phyloP scores from a whole-genome alignment of 2,113 vertebrate species.

The Pluvialis apricaria region DNA sequence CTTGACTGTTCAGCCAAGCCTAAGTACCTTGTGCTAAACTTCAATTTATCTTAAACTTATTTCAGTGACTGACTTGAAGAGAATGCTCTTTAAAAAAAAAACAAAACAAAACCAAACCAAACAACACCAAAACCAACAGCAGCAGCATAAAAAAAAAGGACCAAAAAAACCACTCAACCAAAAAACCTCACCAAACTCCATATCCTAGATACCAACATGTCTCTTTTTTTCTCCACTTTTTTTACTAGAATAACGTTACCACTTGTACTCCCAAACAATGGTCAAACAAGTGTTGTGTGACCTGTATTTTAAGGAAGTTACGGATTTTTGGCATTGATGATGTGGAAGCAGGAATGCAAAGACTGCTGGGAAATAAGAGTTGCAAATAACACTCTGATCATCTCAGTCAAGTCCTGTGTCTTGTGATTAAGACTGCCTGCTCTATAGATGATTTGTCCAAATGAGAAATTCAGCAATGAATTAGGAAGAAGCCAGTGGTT shows the following conservation, averaged over 20 bases:
- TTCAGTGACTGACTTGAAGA: not conserved
- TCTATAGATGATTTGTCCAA: not conserved
- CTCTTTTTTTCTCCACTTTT: not conserved
- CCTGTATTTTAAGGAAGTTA: not conserved
- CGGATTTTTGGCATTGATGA: fast-evolving
- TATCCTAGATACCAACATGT: fast-evolving
- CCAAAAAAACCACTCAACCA: no score
- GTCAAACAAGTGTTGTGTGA: not conserved
- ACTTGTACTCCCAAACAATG: not conserved
- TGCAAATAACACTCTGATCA: not conserved
- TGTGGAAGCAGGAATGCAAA: not conserved
- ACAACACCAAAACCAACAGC: not conserved
- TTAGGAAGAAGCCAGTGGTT: not conserved
- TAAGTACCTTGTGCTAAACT: not conserved
- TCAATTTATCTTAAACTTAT: not conserved
- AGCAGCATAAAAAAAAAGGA: not conserved
- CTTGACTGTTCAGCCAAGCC: not conserved
- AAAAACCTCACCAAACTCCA: not conserved
- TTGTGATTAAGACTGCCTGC: not conserved
- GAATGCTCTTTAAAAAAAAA: not conserved
- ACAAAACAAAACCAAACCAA: not conserved
- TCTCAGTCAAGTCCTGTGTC: not conserved
- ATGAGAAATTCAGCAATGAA: not conserved
- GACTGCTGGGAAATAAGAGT: not conserved
- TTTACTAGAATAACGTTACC: not conserved